A percentile compares a stretch with the other conserved stretches of the same genome.
Conservation (phyloP, 1,140 invertebrate genomes). For the Zelostemma sp. region DNA sequence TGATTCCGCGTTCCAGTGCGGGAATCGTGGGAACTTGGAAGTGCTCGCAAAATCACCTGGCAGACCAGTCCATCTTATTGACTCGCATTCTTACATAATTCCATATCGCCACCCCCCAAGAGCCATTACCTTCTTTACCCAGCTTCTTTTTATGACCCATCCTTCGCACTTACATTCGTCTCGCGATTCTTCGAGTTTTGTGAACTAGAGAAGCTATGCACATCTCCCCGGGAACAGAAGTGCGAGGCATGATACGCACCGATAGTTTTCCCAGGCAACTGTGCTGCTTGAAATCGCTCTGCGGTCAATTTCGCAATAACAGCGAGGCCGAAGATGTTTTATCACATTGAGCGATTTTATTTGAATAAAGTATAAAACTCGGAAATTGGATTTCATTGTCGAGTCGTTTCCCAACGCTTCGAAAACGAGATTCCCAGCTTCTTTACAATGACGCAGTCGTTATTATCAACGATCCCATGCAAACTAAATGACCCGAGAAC, state of each 20-base stretch:
- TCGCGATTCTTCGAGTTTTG: slow-evolving; percentile 22
- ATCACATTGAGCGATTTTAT: slow-evolving; percentile 21
- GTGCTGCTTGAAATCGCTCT: slow-evolving; percentile 5
- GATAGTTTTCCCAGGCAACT: slow-evolving; percentile 51
- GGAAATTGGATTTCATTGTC: background rate
- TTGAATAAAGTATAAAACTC: slow-evolving; percentile 2
- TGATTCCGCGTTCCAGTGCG: slow-evolving; percentile 41
- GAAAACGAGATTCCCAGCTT: background rate
- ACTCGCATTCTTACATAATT: slow-evolving; percentile 58
- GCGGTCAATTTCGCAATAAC: slow-evolving; percentile 32
- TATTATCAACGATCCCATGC: slow-evolving; percentile 52
- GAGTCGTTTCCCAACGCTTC: background rate
- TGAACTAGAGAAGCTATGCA: slow-evolving; percentile 26
- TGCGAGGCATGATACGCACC: slow-evolving; percentile 51
- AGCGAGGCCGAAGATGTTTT: background rate
- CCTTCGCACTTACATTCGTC: slow-evolving; percentile 33
- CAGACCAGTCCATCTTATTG: slow-evolving; percentile 22
- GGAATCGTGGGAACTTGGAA: slow-evolving; percentile 38
- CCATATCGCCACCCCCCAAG: slow-evolving; percentile 25
- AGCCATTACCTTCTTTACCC: background rate
- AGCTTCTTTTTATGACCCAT: slow-evolving; percentile 36
- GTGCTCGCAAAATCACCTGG: slow-evolving; percentile 24
- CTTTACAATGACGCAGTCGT: slow-evolving; percentile 31
- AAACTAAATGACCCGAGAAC: slow-evolving; percentile 35
- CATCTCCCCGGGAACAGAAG: slow-evolving; percentile 32